Evolutionary conservation across 2,797 vertebrate genomes (phyloP).

Genomic region (Pyrocephalus nanus): DNA sequence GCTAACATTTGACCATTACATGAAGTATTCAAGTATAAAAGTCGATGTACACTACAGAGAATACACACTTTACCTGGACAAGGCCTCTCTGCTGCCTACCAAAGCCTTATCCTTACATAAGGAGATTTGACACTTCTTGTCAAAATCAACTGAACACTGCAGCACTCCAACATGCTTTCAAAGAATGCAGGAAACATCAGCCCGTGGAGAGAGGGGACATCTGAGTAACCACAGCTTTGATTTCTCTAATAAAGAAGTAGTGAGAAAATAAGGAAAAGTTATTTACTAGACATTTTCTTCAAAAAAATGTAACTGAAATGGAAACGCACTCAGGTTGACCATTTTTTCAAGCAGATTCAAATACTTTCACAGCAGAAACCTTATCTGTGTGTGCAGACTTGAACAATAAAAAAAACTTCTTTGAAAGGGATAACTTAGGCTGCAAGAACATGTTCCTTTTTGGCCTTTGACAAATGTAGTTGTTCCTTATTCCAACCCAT

Average conservation of each 20-base stretch:
- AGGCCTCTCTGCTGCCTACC: neutral
- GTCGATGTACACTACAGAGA: neutral
- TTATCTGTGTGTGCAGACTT: neutral
- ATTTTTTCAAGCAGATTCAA: neutral
- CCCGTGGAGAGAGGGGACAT: neutral
- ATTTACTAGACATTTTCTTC: neutral
- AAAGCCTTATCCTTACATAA: neutral
- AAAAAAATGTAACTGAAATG: neutral
- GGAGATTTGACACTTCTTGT: rapidly evolving
- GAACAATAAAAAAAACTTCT: neutral
- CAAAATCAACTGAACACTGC: neutral
- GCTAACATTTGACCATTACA: neutral
- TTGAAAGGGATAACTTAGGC: neutral
- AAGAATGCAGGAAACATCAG: neutral
- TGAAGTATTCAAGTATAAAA: neutral
- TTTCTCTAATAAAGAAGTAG: neutral
- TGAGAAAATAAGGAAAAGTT: neutral
- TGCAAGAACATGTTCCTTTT: neutral
- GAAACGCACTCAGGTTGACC: neutral
- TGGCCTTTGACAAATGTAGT: neutral
- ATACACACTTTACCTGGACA: neutral
- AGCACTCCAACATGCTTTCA: neutral
- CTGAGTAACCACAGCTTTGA: neutral
- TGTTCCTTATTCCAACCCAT: neutral
- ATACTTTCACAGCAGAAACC: neutral